Conservation (phyloP, 2,113 vertebrate genomes). For the Oryzias celebensis region DNA sequence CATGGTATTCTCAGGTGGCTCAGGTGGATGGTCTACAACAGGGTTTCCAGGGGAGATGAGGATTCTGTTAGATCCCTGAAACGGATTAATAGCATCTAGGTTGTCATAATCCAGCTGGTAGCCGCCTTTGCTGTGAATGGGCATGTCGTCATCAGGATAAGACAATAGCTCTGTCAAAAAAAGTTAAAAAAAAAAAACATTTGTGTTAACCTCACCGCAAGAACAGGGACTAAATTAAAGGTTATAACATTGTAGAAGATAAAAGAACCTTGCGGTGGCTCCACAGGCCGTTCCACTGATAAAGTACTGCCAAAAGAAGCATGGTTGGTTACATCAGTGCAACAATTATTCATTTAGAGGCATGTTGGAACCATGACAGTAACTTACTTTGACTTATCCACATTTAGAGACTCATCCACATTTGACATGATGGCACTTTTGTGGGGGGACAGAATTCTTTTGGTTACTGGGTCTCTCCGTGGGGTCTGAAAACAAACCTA, state of each 20-base stretch:
- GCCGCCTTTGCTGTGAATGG: constrained; percentile 70
- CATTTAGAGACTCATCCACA: constrained; percentile 58
- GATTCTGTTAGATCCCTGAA: constrained; percentile 57
- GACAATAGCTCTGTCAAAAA: constrained; percentile 39
- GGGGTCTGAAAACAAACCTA: constrained; percentile 96
- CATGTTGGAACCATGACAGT: neutral
- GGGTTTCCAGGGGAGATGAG: constrained; percentile 46
- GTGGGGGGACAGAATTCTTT: constrained; percentile 82
- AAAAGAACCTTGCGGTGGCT: constrained; percentile 50
- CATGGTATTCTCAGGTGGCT: neutral
- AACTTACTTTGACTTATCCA: constrained; percentile 55
- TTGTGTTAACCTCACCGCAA: neutral
- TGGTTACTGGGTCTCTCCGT: constrained; percentile 86
- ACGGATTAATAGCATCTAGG: constrained; percentile 62
- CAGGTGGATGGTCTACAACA: neutral
- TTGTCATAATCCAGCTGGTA: constrained; percentile 74
- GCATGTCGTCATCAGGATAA: constrained; percentile 70
- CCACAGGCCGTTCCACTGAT: constrained; percentile 3
- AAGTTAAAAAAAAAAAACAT: neutral
- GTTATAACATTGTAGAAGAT: neutral
- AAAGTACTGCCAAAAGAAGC: constrained; percentile 47
- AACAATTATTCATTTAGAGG: neutral
- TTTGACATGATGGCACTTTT: constrained; percentile 61
- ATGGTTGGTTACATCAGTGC: neutral
- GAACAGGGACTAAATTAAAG: neutral